Evolutionary conservation across 2,888 invertebrate genomes (phyloP).

Genomic region (Norana najaformis): DNA sequence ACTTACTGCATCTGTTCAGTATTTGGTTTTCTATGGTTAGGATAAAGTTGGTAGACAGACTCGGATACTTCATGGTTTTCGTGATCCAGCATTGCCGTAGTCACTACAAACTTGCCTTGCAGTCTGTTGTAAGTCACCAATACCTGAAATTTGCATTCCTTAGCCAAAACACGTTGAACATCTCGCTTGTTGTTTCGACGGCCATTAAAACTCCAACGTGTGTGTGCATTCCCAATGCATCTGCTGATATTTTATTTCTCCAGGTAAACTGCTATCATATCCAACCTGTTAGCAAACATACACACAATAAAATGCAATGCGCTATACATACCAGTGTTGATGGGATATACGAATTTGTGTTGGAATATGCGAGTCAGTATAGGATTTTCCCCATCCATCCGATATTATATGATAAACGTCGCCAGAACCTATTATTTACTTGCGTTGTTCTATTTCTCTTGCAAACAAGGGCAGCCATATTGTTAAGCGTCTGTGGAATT

Average conservation of each 20-base stretch:
- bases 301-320: neutral
- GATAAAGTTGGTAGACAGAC: neutral
- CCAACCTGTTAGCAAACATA: neutral
- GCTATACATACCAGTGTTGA: too few relatives aligned
- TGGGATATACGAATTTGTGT: neutral
- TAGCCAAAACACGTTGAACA: neutral
- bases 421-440: neutral
- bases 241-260: neutral
- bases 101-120: neutral
- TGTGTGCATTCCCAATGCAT: neutral
- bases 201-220: neutral
- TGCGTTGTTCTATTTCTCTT: neutral
- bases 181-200: neutral
- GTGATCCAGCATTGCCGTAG: neutral
- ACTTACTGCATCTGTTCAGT: neutral
- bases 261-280: neutral
- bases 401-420: neutral
- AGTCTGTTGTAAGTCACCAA: neutral
- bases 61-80: conserved; percentile 4
- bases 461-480: too few relatives aligned
- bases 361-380: too few relatives aligned
- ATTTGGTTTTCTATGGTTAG: neutral
- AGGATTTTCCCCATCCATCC: too few relatives aligned
- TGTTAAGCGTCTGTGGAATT: neutral
- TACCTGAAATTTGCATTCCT: neutral